Base-by-base conservation (phyloP, 2,113 vertebrate genomes). In the Nicator chloris region DNA sequence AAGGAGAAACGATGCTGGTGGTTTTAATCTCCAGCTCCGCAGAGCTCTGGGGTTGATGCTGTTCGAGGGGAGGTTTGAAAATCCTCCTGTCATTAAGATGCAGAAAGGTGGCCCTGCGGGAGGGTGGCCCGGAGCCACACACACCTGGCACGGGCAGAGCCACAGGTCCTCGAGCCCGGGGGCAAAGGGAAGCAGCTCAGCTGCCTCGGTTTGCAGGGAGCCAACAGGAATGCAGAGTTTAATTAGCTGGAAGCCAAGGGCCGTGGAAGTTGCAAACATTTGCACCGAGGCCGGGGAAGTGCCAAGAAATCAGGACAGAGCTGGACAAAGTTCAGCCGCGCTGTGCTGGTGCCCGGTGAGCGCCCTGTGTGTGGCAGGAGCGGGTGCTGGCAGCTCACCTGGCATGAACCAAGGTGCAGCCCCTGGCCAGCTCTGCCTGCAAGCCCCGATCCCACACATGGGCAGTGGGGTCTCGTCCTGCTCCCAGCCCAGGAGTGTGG, bases 371-470 rank as follows among this genome's bases (percentile, higher is more conserved):
- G 13, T 4, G 42, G 69, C 59, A 72, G 81, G 45, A 65, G 73
- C 8, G 37, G 82, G 82, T 16, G 73, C 61, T 4, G 12, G 39
- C 14, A 15, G 59, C 40, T 86, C 20, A 2, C 49, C 70, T 8
- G 64, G 64, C 33, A 57, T 5, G 8, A 59, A 9, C 19, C 65
- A 3, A 51, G 6, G 1, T 11, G 7, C 39, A 49, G 69, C n/a
- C 56, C 4, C 0, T 30, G 76, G 54, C 71, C 82, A 51, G 30
- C 44, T 0, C 68, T n/a, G 83, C n/a, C 44, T 6, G 37, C 4
- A 1, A 33, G 18, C 21, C 65, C 18, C 0, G 0, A 9, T 3
- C 45, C 42, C 3, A 17, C 75, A 24, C 27, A 14, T 0, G 2
- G 64, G 23, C 69, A 40, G 24, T 9, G 61, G 50, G 15, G 54